These are phyloP conservation scores for Acridotheres tristis DNA, from an alignment of 2,797 vertebrate species.

Conservation along the genomic window DNA sequence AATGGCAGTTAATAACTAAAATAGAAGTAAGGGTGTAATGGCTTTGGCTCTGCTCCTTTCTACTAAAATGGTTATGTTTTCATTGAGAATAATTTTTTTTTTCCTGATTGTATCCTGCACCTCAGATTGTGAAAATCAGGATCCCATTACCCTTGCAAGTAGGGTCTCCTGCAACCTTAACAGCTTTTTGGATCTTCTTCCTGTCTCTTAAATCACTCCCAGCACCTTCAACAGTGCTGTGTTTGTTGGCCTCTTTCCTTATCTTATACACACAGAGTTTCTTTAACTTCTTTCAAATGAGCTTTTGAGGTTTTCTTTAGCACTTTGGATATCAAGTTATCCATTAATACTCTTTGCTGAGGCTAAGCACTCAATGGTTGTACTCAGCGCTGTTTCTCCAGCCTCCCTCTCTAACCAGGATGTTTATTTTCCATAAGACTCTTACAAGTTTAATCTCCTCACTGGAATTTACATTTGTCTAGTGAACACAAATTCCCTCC, in stretches of 20 bases:
- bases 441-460: conserved; percentile 35
- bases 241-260: conserved; percentile 46
- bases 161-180: not conserved
- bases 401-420: conserved; percentile 20
- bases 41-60: not conserved
- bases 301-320: conserved; percentile 1
- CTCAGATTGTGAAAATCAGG: not conserved
- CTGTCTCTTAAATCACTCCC: not conserved
- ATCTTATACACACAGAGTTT: conserved; percentile 23
- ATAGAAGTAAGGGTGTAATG: not conserved
- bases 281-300: conserved; percentile 13
- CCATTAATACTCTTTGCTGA: conserved; percentile 23
- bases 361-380: not conserved
- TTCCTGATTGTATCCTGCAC: not conserved
- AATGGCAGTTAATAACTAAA: not conserved
- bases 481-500: not conserved
- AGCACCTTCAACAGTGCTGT: not conserved
- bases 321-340: conserved; percentile 1
- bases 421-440: conserved; percentile 40
- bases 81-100: not conserved
- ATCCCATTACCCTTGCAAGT: not conserved
- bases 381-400: not conserved
- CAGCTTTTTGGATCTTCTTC: not conserved
- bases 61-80: not conserved
- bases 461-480: conserved; percentile 28